These are phyloP conservation scores for Loxodonta africana DNA, from an alignment of 2,113 vertebrate genomes.

Conservation along the genomic window DNA sequence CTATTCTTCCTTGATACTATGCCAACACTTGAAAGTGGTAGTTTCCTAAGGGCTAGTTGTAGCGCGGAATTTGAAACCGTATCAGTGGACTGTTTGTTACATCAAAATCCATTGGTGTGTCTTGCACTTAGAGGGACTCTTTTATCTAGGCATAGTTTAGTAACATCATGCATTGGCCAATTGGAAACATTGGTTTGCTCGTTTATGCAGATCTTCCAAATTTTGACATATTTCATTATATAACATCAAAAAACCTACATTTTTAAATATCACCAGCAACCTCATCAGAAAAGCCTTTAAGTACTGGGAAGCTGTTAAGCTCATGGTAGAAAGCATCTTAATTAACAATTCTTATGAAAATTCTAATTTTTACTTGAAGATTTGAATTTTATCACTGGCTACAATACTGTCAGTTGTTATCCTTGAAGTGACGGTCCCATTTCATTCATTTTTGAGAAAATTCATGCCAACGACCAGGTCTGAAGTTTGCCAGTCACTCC, in stretches of 20 bases:
- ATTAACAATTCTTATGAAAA: slow-evolving; percentile 45
- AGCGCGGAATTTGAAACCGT: neutral
- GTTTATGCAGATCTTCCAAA: slow-evolving; percentile 35
- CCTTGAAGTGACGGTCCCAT: neutral
- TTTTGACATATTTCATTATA: neutral
- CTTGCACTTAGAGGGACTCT: neutral
- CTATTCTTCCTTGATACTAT: neutral
- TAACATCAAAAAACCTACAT: neutral
- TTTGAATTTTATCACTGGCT: slow-evolving; percentile 45
- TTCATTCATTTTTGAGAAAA: slow-evolving; percentile 28
- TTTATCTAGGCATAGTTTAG: neutral
- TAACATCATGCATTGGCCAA: neutral
- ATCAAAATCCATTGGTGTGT: neutral
- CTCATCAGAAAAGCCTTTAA: slow-evolving; percentile 49
- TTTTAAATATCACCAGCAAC: neutral
- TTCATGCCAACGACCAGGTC: neutral
- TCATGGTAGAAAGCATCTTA: slow-evolving; percentile 4
- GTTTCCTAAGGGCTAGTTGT: slow-evolving; percentile 19
- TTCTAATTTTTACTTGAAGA: slow-evolving; percentile 27
- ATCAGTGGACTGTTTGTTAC: neutral
- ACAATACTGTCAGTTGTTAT: neutral
- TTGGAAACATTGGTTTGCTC: neutral
- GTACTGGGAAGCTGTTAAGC: neutral
- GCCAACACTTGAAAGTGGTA: neutral
- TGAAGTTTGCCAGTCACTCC: slow-evolving; percentile 28